Base-by-base conservation (phyloP, 2,113 vertebrate genomes). In the Ceyx cyanopectus region DNA sequence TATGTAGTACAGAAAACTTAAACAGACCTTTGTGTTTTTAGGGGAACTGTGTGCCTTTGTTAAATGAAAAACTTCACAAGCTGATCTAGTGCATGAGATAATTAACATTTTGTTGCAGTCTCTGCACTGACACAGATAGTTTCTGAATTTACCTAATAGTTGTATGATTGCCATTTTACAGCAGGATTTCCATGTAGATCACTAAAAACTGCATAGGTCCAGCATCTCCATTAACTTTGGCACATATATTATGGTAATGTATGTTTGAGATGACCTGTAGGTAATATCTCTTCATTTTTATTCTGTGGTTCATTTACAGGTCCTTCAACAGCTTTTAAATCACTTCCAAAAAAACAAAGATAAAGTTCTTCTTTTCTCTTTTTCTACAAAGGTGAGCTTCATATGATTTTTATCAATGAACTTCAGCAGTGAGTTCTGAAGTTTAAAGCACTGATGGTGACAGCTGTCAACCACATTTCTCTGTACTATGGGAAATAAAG, bases 321-420 rank as follows among this genome's bases (percentile, higher is more conserved):
- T 99, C 80, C 98, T 99, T 96, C 98, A 99, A 85, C 98, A 98
- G 85, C 98, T 99, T 94, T 96, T 99, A 87, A 98, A 97, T 96
- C 98, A 99, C 94, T 99, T 98, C 91, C 95, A 74, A 87, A 98
- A 97, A 95, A 98, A 96, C 94, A 99, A 96, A 77, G 98, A 99
- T 95, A 99, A 99, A 98, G 94, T 99, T 75, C 98, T 99, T 45
- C 97, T 99, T 87, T 99, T 99, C 93, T 99, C 99, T 43, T 98
- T 99, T 90, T 99, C 99, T 21, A 99, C 99, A 48, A 99, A 99
- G 98, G 99, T 99, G 93, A 98, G 98, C 74, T 81, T 32, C 4
- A 3, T 95, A 19, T 86, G 58, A 51, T 79, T 48, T 87, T 24
- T 83, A 8, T 68, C 17, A 17, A 4, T 70, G 96, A 43, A 51